Percentiles rank a stretch among this genome's conserved stretches.
phyloP scores from a whole-genome alignment of 2,113 vertebrate species.

The Heliornis fulica region DNA sequence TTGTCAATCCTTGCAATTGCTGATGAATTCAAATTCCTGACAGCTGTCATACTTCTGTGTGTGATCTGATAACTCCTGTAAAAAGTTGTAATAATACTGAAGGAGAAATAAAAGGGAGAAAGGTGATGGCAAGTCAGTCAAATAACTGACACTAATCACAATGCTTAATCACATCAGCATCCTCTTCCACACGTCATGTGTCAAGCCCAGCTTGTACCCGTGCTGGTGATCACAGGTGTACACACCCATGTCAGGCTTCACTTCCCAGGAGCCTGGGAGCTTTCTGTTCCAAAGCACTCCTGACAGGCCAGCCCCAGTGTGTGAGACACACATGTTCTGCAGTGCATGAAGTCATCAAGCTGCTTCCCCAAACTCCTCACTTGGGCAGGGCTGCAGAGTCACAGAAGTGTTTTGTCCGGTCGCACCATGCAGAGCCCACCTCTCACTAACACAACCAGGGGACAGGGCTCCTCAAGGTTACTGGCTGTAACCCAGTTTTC shows the following conservation, averaged over 20 bases:
- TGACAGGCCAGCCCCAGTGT: not conserved
- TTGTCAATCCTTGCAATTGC: not conserved
- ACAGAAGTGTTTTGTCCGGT: not conserved
- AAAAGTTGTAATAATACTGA: not conserved
- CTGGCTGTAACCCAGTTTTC: not conserved
- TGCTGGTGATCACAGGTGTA: not conserved
- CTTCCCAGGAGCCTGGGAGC: not conserved
- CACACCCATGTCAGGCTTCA: not conserved
- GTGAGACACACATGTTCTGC: not conserved
- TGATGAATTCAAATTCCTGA: not conserved
- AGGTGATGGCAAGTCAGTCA: not conserved
- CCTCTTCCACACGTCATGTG: not conserved
- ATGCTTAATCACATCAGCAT: not conserved
- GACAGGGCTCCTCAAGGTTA: not conserved
- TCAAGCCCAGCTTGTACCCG: not conserved
- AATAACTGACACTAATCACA: not conserved
- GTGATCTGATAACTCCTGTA: not conserved
- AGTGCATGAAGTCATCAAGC: not conserved
- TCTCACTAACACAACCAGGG: not conserved
- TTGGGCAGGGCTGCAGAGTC: too few species aligned
- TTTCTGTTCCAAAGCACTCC: not conserved
- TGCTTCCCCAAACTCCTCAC: not conserved
- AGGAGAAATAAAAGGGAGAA: not conserved
- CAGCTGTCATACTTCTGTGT: not conserved
- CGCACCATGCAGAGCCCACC: not conserved